Evolutionary conservation across 2,797 vertebrate genomes (phyloP), one percentile per base, ranked within the genome.

Genomic region (Paratrypauchen microcephalus): DNA sequence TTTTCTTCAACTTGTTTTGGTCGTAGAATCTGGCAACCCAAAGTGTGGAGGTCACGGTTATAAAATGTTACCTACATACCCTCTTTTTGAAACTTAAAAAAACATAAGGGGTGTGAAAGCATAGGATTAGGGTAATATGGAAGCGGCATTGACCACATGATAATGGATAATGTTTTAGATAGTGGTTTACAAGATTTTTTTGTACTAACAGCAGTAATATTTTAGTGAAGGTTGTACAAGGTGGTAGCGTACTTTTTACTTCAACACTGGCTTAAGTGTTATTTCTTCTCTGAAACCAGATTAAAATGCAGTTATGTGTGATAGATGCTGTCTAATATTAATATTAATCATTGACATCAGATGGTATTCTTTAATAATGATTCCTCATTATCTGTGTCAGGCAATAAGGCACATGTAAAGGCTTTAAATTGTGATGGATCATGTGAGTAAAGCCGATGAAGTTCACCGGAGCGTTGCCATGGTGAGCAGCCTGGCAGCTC

Each of bases 381-480:
- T 30, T 58, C 56, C 30, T 60, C 58, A 60, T 60, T 60, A 60
- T 60, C 58, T 18, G 5, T n/a, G 58, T 32, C 30, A 41, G 28
- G 50, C 54, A 12, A 48, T 30, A 45, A 32, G 62, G 58, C 59
- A 8, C 19, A 32, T 60, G 58, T 32, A 19, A n/a, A 23, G 9
- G 30, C 18, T 61, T 61, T 61, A 61, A 60, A 41, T 41, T 41
- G 19, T 61, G 59, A 61, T 41, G 59, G 59, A n/a, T 61, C n/a
- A 7, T 41, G 12, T 61, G 9, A 61, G 59, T 41, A 23, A 39
- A 12, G 39, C 28, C 5, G 32, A 39, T 23, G 13, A 61, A 61
- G 11, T 21, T 61, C 41, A 61, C 32, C 13, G 13, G 6, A 41
- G 12, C 12, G 32, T 61, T 61, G 32, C n/a, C 59, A 61, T 61